A percentile compares a stretch with the other conserved stretches of the same genome.
These are phyloP conservation scores for Chamaetylas fuelleborni DNA, from an alignment of 2,113 vertebrate genomes.

Conservation along the genomic window DNA sequence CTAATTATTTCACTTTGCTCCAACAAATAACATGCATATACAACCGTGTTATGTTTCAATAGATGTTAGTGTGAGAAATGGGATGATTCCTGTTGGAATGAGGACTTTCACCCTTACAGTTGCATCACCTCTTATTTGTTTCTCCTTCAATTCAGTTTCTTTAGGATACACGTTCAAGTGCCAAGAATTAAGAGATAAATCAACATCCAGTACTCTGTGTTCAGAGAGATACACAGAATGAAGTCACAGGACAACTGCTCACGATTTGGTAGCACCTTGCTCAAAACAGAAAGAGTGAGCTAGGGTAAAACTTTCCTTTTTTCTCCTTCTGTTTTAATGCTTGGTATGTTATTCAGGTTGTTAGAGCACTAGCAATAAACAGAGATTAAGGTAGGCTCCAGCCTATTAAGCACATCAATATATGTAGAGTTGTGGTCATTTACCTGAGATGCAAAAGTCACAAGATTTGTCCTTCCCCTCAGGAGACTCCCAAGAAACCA, in stretches of 20 bases:
- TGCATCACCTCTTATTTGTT: neutral
- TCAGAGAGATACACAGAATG: neutral
- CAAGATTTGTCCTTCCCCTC: neutral
- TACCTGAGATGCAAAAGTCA: neutral
- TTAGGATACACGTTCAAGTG: neutral
- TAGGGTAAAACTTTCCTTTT: neutral
- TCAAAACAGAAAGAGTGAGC: neutral
- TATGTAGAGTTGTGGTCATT: too few relatives aligned
- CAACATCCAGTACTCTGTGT: neutral
- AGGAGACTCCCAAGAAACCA: neutral
- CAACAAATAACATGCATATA: neutral
- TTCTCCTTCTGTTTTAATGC: neutral
- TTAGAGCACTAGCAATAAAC: neutral
- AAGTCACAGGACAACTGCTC: neutral
- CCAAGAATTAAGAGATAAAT: neutral
- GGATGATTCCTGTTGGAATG: neutral
- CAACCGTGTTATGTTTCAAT: neutral
- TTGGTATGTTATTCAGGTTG: neutral
- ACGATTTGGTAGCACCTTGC: neutral
- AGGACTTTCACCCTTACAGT: neutral
- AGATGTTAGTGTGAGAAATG: neutral
- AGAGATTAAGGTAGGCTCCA: neutral
- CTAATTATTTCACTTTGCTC: neutral
- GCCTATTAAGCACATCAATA: neutral
- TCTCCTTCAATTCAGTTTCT: neutral